phyloP scores from a whole-genome alignment of 2,888 invertebrate genomes.

The Clusia tigrina region DNA sequence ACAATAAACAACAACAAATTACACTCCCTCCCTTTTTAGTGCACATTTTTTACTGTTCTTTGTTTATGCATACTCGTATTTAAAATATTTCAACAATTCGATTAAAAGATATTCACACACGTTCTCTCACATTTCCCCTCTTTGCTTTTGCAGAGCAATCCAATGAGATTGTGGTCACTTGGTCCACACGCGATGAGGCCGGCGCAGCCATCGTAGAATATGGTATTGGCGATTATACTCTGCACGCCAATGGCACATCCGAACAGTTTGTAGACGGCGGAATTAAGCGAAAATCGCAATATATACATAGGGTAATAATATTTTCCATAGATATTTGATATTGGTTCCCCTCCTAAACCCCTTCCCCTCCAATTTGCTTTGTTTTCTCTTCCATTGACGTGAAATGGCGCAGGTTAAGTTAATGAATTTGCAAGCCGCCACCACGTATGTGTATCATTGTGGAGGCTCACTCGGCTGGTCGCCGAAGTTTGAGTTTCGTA shows the following conservation, averaged over 20 bases:
- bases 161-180: constrained; percentile 79
- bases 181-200: constrained; percentile 80
- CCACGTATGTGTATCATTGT: constrained; percentile 81
- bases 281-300: constrained; percentile 70
- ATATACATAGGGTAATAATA: constrained; percentile 78
- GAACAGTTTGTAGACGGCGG: constrained; percentile 81
- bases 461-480: constrained; percentile 87
- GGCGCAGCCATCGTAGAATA: constrained; percentile 76
- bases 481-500: constrained; percentile 77
- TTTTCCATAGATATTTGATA: constrained; percentile 10
- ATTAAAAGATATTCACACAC: no score
- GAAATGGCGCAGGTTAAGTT: constrained; percentile 66
- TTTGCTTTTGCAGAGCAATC: constrained; percentile 67
- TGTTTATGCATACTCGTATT: no score
- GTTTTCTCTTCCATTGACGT: constrained; percentile 22
- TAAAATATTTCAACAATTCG: no score
- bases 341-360: constrained; percentile 16
- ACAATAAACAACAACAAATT: no score
- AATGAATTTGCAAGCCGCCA: constrained; percentile 69
- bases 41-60: no score
- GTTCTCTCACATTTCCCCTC: constrained; percentile 13
- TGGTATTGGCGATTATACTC: constrained; percentile 70
- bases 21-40: no score
- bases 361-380: constrained; percentile 18
- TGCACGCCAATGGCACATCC: constrained; percentile 68